Evolutionary conservation across 2,797 vertebrate genomes (phyloP).

Genomic region (Paratrypauchen microcephalus): DNA sequence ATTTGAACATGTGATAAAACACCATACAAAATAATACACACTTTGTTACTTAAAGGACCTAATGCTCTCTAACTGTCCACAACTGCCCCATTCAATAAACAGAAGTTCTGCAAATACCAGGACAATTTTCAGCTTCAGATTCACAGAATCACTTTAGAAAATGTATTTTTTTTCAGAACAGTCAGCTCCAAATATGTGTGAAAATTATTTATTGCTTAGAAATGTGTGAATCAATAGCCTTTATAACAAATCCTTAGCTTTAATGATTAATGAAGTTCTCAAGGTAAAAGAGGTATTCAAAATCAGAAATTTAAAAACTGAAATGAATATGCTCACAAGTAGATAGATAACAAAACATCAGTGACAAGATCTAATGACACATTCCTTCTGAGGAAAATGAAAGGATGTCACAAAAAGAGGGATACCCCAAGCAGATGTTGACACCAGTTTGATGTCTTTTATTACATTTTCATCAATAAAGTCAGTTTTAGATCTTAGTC

Average conservation of each 20-base stretch:
- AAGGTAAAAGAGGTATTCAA: neutral
- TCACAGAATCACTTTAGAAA: neutral
- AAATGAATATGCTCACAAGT: neutral
- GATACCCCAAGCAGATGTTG: neutral
- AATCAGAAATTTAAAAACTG: neutral
- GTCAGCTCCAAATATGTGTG: neutral
- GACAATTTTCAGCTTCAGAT: neutral
- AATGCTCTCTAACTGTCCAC: neutral
- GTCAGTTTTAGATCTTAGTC: neutral
- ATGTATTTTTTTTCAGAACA: neutral
- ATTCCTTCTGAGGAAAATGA: neutral
- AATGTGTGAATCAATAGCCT: neutral
- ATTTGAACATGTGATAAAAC: neutral
- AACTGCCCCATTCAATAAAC: neutral
- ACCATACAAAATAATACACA: too few relatives aligned
- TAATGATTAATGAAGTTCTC: neutral
- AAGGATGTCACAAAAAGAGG: neutral
- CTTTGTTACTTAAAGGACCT: too few relatives aligned
- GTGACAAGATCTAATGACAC: neutral
- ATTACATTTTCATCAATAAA: neutral
- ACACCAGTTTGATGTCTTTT: neutral
- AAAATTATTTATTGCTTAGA: neutral
- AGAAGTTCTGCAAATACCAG: too few relatives aligned
- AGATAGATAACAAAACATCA: neutral
- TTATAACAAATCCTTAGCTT: neutral